Evolutionary conservation across 2,797 vertebrate species (phyloP).

Genomic region (Lates japonicus): DNA sequence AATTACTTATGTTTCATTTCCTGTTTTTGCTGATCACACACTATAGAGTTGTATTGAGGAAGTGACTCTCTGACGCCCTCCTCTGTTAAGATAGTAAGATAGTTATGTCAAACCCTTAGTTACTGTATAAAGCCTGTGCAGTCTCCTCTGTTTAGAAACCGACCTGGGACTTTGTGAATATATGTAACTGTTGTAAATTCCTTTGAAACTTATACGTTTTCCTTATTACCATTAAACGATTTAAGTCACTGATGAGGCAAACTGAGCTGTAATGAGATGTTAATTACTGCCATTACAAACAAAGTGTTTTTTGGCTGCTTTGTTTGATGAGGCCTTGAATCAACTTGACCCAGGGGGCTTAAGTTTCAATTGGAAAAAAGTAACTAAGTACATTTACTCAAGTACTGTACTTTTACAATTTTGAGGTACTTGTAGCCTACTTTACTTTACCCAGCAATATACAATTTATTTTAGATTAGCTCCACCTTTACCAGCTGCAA

Average conservation of each 20-base stretch:
- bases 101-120: not conserved
- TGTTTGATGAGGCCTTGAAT: too few species aligned
- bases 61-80: slow-evolving; percentile 42
- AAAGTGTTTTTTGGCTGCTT: not conserved
- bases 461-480: too few species aligned
- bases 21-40: slow-evolving; percentile 63
- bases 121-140: not conserved
- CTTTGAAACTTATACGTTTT: not conserved
- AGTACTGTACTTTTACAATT: too few species aligned
- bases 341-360: too few species aligned
- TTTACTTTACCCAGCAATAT: too few species aligned
- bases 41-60: slow-evolving; percentile 31
- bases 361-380: too few species aligned
- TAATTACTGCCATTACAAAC: too few species aligned
- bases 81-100: slow-evolving; percentile 19
- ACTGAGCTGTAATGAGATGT: not conserved
- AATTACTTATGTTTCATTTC: slow-evolving; percentile 78
- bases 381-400: too few species aligned
- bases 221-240: not conserved
- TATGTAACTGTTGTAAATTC: not conserved
- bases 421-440: too few species aligned
- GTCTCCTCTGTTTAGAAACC: not conserved
- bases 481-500: too few species aligned
- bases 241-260: not conserved
- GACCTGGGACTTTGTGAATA: not conserved